Evolutionary conservation across 2,888 invertebrate genomes (phyloP).

Genomic region (Coenonympha glycerion): DNA sequence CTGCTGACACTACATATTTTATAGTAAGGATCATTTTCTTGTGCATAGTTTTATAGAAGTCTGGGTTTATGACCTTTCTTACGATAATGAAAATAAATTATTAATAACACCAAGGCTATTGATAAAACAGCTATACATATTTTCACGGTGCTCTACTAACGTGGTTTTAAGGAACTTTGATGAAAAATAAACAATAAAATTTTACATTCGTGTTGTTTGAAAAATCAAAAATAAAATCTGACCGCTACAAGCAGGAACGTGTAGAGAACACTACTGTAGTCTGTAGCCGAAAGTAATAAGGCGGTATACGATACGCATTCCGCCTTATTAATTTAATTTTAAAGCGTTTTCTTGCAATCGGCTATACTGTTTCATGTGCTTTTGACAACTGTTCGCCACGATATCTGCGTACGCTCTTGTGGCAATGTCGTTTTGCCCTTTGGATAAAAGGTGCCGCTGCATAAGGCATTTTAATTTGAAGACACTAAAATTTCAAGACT

Average conservation of each 20-base stretch:
- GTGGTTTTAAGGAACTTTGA: no score
- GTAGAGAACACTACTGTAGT: neutral
- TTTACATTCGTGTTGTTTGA: no score
- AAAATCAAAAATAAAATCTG: neutral
- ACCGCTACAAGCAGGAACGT: neutral
- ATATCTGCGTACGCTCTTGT: constrained; percentile 16
- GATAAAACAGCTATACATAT: no score
- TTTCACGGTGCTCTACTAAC: no score
- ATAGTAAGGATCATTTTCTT: no score
- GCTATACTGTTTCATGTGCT: constrained; percentile 12
- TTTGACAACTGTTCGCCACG: constrained; percentile 22
- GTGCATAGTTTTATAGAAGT: no score
- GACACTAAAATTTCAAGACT: constrained; percentile 14
- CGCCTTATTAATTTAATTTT: constrained; percentile 2
- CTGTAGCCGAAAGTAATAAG: neutral
- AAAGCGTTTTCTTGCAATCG: constrained; percentile 1
- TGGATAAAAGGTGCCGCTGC: constrained; percentile 22
- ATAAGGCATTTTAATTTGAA: constrained; percentile 23
- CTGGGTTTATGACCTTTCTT: no score
- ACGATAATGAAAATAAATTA: no score
- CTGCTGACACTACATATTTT: neutral
- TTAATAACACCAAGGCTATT: no score
- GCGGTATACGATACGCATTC: neutral
- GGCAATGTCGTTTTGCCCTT: constrained; percentile 18
- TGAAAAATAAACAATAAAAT: no score